phyloP scores from a whole-genome alignment of 2,888 invertebrate species.

The Aporophyla lueneburgensis region DNA sequence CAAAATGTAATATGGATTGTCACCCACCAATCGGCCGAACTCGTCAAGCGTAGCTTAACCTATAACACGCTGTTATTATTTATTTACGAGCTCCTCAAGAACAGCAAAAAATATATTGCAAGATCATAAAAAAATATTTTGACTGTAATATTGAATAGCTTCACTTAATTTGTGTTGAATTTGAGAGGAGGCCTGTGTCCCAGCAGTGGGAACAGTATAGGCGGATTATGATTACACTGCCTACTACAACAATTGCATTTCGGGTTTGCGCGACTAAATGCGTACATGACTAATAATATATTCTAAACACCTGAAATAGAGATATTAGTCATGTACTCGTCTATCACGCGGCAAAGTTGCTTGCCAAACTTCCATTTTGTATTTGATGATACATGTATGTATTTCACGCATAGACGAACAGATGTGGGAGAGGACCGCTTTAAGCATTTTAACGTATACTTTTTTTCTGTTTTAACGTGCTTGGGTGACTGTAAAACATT shows the following conservation, averaged over 20 bases:
- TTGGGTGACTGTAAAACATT: constrained; percentile 14
- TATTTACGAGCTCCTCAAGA: background rate
- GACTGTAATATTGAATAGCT: background rate
- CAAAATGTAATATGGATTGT: background rate
- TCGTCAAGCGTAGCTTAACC: background rate
- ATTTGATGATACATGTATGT: constrained; percentile 1
- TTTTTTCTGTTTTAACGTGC: constrained; percentile 32
- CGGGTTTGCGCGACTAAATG: no score
- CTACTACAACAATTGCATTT: no score
- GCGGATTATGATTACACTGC: no score
- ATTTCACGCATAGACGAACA: constrained; percentile 29
- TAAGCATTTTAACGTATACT: constrained; percentile 37
- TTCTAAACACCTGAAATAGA: no score
- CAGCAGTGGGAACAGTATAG: no score
- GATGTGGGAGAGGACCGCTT: constrained; percentile 44
- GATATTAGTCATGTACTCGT: no score
- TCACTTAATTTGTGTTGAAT: background rate
- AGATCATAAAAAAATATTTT: background rate
- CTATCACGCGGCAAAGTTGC: no score
- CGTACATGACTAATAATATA: no score
- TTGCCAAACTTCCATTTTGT: no score
- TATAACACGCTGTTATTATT: no score
- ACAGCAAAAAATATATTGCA: background rate
- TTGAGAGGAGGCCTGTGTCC: no score
- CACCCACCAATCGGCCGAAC: background rate